Evolutionary conservation across 2,113 vertebrate genomes (phyloP), one percentile per base, ranked within the genome.

Genomic region (Tyrannus savana): DNA sequence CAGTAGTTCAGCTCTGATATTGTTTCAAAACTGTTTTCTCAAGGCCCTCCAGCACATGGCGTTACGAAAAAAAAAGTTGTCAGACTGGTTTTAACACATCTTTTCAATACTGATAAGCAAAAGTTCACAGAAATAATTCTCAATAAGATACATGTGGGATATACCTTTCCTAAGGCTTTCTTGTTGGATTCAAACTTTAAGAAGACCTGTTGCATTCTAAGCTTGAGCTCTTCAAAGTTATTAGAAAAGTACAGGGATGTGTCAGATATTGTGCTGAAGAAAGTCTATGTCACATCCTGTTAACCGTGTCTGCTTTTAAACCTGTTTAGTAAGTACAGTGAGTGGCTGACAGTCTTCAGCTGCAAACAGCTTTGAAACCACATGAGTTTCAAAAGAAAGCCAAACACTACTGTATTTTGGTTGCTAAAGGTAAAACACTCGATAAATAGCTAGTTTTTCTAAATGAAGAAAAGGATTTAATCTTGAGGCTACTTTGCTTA

Each of bases 21-120:
- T 97, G 92, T 97, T 98, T 97, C 97, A 96, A 94, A 97, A 97
- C 89, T 94, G 96, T 97, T 97, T 98, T 96, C 96, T 95, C 93
- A 97, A 97, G 97, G 97, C 97, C 97, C 97, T 97, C 89, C 71
- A 97, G 96, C 95, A 96, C 86, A 96, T 87, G 95, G 93, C 8
- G 69, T 97, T 96, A 92, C 2, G 33, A 81, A 80, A 98, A 95
- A 95, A 94, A 98, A 98, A 98, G 98, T 92, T 84, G 97, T 85
- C 97, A 84, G 96, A 98, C 98, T 98, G 98, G 98, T 98, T 98
- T 97, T 97, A 97, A 98, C 96, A 98, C 97, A 98, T 98, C 98
- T 98, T 98, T 97, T 97, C 92, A 86, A 92, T 76, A 73, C 97
- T 91, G 98, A 98, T 98, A 98, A 98, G 97, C 93, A 95, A 67